Percentiles rank a stretch among this genome's conserved stretches.
Conservation (phyloP, 2,888 invertebrate genomes). For the Theretra japonica region DNA sequence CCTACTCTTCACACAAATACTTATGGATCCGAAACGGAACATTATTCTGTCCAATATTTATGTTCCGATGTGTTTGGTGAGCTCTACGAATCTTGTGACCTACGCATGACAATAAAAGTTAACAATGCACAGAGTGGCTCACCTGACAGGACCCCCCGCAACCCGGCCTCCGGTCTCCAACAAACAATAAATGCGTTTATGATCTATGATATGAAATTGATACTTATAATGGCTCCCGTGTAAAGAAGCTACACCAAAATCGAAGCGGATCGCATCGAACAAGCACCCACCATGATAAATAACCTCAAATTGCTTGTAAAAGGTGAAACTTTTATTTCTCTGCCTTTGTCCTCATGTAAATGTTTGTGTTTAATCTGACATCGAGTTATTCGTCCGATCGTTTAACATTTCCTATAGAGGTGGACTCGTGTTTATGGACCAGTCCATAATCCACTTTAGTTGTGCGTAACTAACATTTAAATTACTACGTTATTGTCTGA, state of each 20-base stretch:
- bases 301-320: constrained; percentile 82
- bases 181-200: constrained; percentile 79
- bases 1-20: constrained; percentile 65
- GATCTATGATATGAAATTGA: constrained; percentile 85
- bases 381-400: constrained; percentile 56
- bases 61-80: constrained; percentile 62
- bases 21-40: constrained; percentile 63
- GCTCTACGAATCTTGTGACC: constrained; percentile 76
- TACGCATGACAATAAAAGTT: constrained; percentile 75
- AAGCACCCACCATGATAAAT: constrained; percentile 73
- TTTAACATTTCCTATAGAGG: constrained; percentile 8
- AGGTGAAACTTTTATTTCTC: constrained; percentile 75
- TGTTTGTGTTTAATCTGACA: constrained; percentile 75
- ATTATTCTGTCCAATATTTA: constrained; percentile 73
- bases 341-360: constrained; percentile 75
- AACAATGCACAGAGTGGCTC: constrained; percentile 71
- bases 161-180: constrained; percentile 60
- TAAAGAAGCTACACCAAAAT: constrained; percentile 78
- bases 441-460: neutral
- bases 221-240: constrained; percentile 85
- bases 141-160: constrained; percentile 76
- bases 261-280: constrained; percentile 58
- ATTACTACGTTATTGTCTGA: neutral
- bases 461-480: neutral
- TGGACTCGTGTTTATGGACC: neutral